phyloP scores from a whole-genome alignment of 2,797 vertebrate genomes.

The Cephalopachus bancanus region DNA sequence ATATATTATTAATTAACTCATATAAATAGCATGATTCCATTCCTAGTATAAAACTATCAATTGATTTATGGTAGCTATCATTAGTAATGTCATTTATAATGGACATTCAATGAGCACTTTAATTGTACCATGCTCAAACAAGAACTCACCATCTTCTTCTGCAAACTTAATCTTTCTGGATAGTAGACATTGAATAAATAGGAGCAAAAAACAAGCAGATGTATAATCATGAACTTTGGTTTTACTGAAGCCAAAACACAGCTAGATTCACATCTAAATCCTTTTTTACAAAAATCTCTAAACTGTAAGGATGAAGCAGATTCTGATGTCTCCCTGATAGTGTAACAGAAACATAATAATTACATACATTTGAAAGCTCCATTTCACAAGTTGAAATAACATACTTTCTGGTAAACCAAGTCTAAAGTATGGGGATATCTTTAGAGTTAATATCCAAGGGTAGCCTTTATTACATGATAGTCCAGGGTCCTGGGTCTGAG shows the following conservation, averaged over 20 bases:
- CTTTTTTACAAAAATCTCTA: background rate
- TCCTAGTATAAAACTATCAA: background rate
- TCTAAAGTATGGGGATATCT: background rate
- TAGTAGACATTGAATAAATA: background rate
- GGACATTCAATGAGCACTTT: background rate
- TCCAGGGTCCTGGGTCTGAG: background rate
- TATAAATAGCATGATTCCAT: background rate
- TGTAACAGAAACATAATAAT: background rate
- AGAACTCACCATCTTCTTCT: background rate
- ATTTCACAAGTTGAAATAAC: background rate
- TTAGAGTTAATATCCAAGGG: background rate
- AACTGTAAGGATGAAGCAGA: background rate
- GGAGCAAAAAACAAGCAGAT: background rate
- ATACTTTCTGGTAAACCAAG: background rate
- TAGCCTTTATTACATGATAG: background rate
- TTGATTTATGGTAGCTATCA: background rate
- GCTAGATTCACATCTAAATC: background rate
- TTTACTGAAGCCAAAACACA: background rate
- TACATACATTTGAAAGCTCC: background rate
- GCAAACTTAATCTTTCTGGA: background rate
- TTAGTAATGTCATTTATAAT: background rate
- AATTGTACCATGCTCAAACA: background rate
- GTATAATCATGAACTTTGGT: background rate
- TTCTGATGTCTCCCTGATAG: background rate
- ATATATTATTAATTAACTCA: background rate